Conservation (phyloP, 2,888 invertebrate genomes). For the Acholoe squamosa region DNA sequence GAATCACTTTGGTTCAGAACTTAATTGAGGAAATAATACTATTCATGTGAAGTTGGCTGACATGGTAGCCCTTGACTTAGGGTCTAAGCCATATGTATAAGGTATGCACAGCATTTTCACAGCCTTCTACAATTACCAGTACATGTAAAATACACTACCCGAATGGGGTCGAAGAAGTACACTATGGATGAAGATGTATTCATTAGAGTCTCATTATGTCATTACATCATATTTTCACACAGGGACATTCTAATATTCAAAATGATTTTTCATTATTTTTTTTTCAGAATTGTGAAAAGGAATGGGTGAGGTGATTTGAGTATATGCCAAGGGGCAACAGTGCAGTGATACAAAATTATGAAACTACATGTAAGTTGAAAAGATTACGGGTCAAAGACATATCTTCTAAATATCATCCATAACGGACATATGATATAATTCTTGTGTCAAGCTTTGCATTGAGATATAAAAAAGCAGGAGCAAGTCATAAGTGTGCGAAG, state of each 20-base stretch:
- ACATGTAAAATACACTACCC: conserved; percentile 7
- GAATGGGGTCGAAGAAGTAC: not conserved
- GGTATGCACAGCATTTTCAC: not conserved
- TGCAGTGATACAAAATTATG: not conserved
- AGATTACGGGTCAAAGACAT: not conserved
- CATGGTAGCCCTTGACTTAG: not conserved
- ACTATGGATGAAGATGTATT: not conserved
- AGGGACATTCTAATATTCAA: not conserved
- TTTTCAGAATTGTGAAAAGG: not conserved
- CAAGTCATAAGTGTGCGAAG: not conserved
- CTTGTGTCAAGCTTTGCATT: not conserved
- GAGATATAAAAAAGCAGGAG: not conserved
- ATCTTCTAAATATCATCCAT: not conserved
- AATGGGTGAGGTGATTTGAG: too few species aligned
- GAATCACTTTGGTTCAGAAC: too few species aligned
- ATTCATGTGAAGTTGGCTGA: not conserved
- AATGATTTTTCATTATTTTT: not conserved
- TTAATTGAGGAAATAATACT: not conserved
- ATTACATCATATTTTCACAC: not conserved
- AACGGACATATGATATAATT: not conserved
- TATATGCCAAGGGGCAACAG: not conserved
- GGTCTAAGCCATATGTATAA: not conserved
- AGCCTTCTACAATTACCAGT: not conserved
- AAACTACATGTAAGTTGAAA: not conserved
- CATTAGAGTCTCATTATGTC: not conserved